These are phyloP conservation scores for Cerceris ruficornis DNA, from an alignment of 2,888 invertebrate species.

Conservation along the genomic window DNA sequence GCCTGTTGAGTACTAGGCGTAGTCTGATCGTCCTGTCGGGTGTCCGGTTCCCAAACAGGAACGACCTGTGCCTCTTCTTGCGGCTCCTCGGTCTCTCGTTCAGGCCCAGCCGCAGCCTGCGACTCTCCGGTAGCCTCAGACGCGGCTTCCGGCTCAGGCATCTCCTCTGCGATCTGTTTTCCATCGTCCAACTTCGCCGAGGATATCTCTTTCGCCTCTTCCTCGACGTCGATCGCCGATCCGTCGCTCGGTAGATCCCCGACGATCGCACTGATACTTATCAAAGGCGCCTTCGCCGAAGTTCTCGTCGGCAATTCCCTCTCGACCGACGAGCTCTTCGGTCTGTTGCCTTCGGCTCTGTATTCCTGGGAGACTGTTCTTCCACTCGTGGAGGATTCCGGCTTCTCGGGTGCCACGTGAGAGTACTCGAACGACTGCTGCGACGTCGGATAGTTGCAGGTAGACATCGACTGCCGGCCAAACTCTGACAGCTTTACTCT, in stretches of 20 bases:
- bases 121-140: constrained; percentile 24
- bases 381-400: constrained; percentile 38
- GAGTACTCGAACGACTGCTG: constrained; percentile 83
- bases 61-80: constrained; percentile 83
- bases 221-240: constrained; percentile 81
- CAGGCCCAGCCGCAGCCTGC: constrained; percentile 26
- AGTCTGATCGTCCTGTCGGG: constrained; percentile 69
- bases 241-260: constrained; percentile 82
- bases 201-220: constrained; percentile 43
- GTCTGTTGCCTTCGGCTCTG: not conserved
- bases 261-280: constrained; percentile 89
- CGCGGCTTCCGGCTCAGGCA: constrained; percentile 33
- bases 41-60: constrained; percentile 80
- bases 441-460: constrained; percentile 80
- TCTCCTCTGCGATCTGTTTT: constrained; percentile 24
- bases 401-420: constrained; percentile 60
- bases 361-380: constrained; percentile 64
- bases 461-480: constrained; percentile 82
- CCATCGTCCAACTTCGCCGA: constrained; percentile 38
- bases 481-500: constrained; percentile 80
- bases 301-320: constrained; percentile 35
- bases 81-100: constrained; percentile 85
- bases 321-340: constrained; percentile 22
- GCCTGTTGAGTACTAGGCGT: constrained; percentile 60
- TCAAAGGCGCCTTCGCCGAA: constrained; percentile 84